Base-by-base conservation (phyloP, 1,140 invertebrate genomes). In the Phymorhynchus buccinoides region DNA sequence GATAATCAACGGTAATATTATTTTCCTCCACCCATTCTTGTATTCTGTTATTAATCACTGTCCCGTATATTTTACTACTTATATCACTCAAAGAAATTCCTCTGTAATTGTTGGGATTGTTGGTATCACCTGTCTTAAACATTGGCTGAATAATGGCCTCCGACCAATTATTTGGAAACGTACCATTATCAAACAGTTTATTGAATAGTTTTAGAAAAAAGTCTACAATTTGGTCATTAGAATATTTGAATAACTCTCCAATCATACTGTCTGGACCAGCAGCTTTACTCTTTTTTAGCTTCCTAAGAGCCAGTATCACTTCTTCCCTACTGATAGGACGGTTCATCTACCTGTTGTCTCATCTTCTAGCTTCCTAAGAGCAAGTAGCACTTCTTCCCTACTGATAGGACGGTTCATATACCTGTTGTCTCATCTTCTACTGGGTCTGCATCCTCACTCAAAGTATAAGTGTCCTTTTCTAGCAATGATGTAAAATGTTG, bases 21-120 rank as follows among this genome's bases (percentile, higher is more conserved):
- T 78, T 7, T 39, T 78, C 75, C 16, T 78, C 75, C 37, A 78
- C 75, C 75, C 75, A 78, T 78, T 78, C 39, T 39, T 78, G 35
- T 14, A 78, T 6, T 39, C 75, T 37, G 12, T 37, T 78, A 78
- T 78, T 78, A 35, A 78, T 78, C 22, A 78, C 37, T 27, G 27
- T 78, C 35, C 32, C 37, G 14, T 35, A 78, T 78, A 78, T 12
- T 42, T 78, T 78, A 42, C 9, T 78, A 78, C 30, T 39, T 9
- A 39, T 37, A 78, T 37, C n/a, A 37, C 39, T 32, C 39, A 78
- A 39, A 37, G 35, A 71, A 35, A 71, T 71, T n/a, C 66, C 66
- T n/a, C 66, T 71, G n/a, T 71, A 71, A 71, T 71, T 71, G 32
- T 71, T 71, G 1, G 66, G 66, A 35, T 71, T n/a, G 27, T 71